Evolutionary conservation across 1,140 invertebrate genomes (phyloP), one percentile per base, ranked within the genome.

Genomic region (Carcinoscorpius rotundicauda): DNA sequence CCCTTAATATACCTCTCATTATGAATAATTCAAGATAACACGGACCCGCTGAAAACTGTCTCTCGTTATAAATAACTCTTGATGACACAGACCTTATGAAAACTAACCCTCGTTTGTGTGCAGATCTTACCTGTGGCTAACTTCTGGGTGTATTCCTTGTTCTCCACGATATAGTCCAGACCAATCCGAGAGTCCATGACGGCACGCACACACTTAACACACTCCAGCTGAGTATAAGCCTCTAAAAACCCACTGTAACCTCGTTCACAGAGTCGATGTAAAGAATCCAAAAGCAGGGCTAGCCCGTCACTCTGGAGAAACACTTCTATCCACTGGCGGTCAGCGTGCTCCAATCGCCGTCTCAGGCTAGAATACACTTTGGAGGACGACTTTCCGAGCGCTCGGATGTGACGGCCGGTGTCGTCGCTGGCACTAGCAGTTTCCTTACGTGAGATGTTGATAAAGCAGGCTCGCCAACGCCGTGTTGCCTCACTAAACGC

Each of bases 171-270:
- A 66, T 76, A 77, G 11, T 79, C 75, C 48, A 82, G 70, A 6
- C 81, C 81, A 11, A 76, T 73, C 64, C 75, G 75, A 1, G 78
- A 80, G 70, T 82, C 81, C 71, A 82, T 78, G 29, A 82, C 76
- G 2, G 76, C 75, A 62, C 77, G 75, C 61, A 82, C 69, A 64
- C 79, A 81, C 4, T 71, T 64, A 4, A 81, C 75, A 68, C 78
- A 78, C 65, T 82, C 78, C 51, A 81, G 68, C 66, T 80, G 75
- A 9, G 78, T 65, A 49, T 58, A 64, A 5, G 62, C 52, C 48
- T 55, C 53, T 6, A n/a, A 55, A n/a, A 55, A 55, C n/a, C 53
- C 6, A 55, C 53, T n/a, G 53, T 55, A 55, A 8, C 53, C 53
- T 55, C 53, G 29, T 55, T 55, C 59, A 10, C 59, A 60, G 11